Conservation (phyloP, 2,797 vertebrate species). For the Eidolon dupreanum region DNA sequence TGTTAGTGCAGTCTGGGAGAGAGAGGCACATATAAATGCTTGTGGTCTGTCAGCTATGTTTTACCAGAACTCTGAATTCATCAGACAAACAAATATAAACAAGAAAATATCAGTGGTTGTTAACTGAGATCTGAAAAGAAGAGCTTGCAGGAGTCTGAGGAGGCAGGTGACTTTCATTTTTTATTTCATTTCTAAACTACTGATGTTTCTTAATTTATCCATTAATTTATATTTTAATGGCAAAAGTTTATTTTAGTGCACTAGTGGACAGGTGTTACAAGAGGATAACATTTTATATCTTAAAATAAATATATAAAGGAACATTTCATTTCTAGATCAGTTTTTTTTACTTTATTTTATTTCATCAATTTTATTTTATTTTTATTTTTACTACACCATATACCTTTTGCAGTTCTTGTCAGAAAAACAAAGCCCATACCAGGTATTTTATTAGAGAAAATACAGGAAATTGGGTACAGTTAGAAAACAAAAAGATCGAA, state of each 20-base stretch:
- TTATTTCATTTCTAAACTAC: background rate
- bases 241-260: background rate
- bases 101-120: background rate
- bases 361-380: background rate
- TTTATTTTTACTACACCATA: background rate
- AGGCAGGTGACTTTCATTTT: background rate
- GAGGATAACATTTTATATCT: background rate
- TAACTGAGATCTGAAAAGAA: background rate
- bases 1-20: background rate
- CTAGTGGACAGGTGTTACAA: background rate
- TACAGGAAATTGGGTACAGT: background rate
- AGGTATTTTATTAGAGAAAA: background rate
- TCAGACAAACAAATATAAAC: background rate
- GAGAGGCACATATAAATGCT: background rate
- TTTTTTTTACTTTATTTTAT: background rate
- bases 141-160: background rate
- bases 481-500: background rate
- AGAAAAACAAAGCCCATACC: background rate
- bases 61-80: background rate
- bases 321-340: background rate
- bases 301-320: background rate
- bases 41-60: background rate
- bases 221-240: background rate
- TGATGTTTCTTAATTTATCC: background rate
- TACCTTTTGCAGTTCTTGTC: background rate